Percentiles rank a stretch among this genome's conserved stretches.
These are phyloP conservation scores for Xestia rhomboidea DNA, from an alignment of 2,888 invertebrate species.

Conservation along the genomic window DNA sequence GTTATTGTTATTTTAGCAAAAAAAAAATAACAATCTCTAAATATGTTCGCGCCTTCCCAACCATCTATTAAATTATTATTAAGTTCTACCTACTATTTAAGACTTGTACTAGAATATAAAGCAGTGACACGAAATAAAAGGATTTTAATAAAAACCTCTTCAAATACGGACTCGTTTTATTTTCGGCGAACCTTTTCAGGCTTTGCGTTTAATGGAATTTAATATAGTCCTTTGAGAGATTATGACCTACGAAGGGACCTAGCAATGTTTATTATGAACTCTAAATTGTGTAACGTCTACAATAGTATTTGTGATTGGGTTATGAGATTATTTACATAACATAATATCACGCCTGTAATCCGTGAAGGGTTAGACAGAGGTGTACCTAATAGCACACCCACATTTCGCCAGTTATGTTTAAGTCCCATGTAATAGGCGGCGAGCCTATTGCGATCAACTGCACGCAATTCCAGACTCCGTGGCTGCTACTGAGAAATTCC, in stretches of 20 bases:
- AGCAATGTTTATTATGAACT: constrained; percentile 5
- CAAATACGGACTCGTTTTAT: constrained; percentile 58
- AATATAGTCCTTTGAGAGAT: constrained; percentile 22
- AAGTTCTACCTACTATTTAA: constrained; percentile 58
- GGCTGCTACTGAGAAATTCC: no score
- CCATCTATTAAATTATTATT: constrained; percentile 39
- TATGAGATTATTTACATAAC: not conserved
- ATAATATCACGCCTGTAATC: no score
- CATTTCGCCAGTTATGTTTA: no score
- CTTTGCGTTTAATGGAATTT: constrained; percentile 22
- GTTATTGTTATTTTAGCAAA: not conserved
- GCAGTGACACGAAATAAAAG: constrained; percentile 59
- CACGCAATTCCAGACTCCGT: no score
- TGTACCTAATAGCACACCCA: no score
- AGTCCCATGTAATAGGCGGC: no score
- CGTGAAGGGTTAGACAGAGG: no score
- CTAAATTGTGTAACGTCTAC: not conserved
- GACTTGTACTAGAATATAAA: constrained; percentile 56
- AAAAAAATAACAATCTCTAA: constrained; percentile 2
- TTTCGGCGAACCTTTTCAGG: constrained; percentile 37
- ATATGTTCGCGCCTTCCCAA: constrained; percentile 22
- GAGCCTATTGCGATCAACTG: no score
- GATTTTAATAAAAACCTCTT: constrained; percentile 67
- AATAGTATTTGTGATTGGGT: not conserved
- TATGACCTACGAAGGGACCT: constrained; percentile 5